A percentile compares a stretch with the other conserved stretches of the same genome.
Conservation (phyloP, 2,888 invertebrate genomes). For the Altica lythri region DNA sequence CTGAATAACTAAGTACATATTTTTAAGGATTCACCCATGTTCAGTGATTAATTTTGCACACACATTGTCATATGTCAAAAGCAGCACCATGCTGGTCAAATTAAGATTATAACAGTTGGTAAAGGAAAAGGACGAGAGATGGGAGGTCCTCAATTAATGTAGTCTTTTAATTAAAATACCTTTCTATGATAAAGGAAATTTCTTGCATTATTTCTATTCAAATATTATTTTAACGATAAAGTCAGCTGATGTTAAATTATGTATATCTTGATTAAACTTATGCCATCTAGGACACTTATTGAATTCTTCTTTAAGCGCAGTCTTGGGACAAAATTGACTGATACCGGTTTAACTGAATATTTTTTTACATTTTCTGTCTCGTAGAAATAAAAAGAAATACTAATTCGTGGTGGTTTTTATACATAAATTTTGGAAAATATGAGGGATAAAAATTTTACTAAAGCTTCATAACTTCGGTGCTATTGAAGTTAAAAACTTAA, state of each 20-base stretch:
- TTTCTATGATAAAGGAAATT: slow-evolving; percentile 37
- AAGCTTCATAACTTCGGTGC: slow-evolving; percentile 39
- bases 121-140: slow-evolving; percentile 47
- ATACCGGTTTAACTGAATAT: too few relatives aligned
- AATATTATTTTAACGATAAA: neutral
- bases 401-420: too few relatives aligned
- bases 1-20: slow-evolving; percentile 28
- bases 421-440: too few relatives aligned
- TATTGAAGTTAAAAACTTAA: too few relatives aligned
- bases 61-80: slow-evolving; percentile 55
- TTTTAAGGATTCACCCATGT: slow-evolving; percentile 31
- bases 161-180: slow-evolving; percentile 44
- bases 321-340: too few relatives aligned
- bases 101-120: slow-evolving; percentile 50
- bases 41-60: slow-evolving; percentile 47
- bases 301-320: too few relatives aligned
- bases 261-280: too few relatives aligned
- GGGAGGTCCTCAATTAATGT: slow-evolving; percentile 54
- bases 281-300: too few relatives aligned
- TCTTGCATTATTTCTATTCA: neutral
- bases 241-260: too few relatives aligned
- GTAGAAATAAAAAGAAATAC: too few relatives aligned
- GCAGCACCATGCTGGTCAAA: slow-evolving; percentile 58
- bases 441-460: too few relatives aligned
- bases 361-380: too few relatives aligned